Base-by-base conservation (phyloP, 2,888 invertebrate species). In the Andrena bicolor region DNA sequence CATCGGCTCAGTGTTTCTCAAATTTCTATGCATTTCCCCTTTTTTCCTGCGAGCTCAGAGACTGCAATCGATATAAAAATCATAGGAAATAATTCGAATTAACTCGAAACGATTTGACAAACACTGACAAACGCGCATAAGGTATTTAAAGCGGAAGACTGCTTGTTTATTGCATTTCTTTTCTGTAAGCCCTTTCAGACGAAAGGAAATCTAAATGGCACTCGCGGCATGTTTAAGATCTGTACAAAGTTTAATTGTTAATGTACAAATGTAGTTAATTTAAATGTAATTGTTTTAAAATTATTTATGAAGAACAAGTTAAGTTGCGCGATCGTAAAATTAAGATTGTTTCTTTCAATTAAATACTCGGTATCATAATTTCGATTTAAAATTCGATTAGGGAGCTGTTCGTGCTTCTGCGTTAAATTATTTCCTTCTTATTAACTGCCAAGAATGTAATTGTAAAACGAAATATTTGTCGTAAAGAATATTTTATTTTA, bases 191-290 rank as follows among this genome's bases (percentile, higher is more conserved):
- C 71, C 64, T 68, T 81, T 32, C 77, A 63, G 32, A 13, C 28
- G 63, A 49, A n/a, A 23, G 63, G 51, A 69, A 28, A 28, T 48
- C 35, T 10, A 51, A 70, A 74, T n/a, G 61, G 6, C 28, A 65
- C 41, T 76, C 58, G 64, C 53, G 49, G 53, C 58, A 68, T 61
- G 64, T 53, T 72, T 73, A 61, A 41, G 58, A 58, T 41, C 10
- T 53, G 79, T 87, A 80, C 73, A 85, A 87, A 83, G 30, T 68
- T 77, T 73, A 73, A 56, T 28, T 26, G 63, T 68, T 68, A 76
- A 82, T 84, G 87, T 87, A 87, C 87, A 87, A 87, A 87, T 64
- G 23, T 78, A 84, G 70, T 26, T 70, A 68, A 68, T 7, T 66
- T 76, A 58, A 58, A 60, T 16, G 23, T 75, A 76, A 74, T 30